Evolutionary conservation across 2,888 invertebrate genomes (phyloP).

Genomic region (Marronus borbonicus): DNA sequence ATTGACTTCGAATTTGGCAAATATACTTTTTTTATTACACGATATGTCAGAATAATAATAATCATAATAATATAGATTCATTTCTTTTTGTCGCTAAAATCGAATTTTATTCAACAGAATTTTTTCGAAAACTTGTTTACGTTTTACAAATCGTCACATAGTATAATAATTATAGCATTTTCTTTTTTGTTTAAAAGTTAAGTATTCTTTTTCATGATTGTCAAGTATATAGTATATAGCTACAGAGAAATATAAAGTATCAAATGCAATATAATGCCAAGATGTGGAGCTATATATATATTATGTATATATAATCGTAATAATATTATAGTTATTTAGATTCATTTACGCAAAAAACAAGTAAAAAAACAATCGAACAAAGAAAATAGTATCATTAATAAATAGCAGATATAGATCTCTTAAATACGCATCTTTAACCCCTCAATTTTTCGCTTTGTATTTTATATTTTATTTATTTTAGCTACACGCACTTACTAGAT

Average conservation of each 20-base stretch:
- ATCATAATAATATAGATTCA: constrained; percentile 39
- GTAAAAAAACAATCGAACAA: constrained; percentile 31
- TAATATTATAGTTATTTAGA: constrained; percentile 40
- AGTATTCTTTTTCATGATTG: constrained; percentile 67
- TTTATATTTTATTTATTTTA: too few species aligned
- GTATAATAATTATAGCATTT: constrained; percentile 57
- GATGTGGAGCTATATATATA: constrained; percentile 43
- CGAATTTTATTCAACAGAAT: constrained; percentile 47
- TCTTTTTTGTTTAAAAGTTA: constrained; percentile 54
- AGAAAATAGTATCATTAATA: constrained; percentile 36
- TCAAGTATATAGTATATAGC: constrained; percentile 68
- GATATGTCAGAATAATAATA: constrained; percentile 59
- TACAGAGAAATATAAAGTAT: constrained; percentile 47
- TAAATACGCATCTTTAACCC: constrained; percentile 35
- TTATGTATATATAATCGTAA: constrained; percentile 12
- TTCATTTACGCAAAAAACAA: constrained; percentile 41
- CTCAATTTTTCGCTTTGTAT: neutral
- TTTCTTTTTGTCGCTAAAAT: constrained; percentile 36
- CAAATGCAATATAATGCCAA: constrained; percentile 44
- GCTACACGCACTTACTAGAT: constrained; percentile 8
- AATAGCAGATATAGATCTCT: constrained; percentile 40
- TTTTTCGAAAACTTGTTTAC: constrained; percentile 19
- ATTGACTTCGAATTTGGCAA: constrained; percentile 81
- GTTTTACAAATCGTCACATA: constrained; percentile 37
- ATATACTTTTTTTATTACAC: constrained; percentile 59